A percentile compares a stretch with the other conserved stretches of the same genome.
phyloP scores from a whole-genome alignment of 2,113 vertebrate species.

The Hippocampus zosterae region DNA sequence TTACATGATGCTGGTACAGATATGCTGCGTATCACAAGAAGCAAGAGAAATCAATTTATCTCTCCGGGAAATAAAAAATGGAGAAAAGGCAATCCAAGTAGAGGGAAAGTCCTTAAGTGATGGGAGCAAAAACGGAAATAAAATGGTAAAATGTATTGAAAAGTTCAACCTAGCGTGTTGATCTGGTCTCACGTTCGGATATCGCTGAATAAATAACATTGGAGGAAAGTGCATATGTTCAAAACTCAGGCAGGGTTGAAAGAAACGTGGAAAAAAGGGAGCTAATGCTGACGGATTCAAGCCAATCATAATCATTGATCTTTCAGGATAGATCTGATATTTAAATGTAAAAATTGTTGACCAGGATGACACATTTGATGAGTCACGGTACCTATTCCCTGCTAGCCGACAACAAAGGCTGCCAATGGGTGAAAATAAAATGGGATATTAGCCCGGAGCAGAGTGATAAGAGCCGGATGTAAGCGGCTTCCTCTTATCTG shows the following conservation, averaged over 20 bases:
- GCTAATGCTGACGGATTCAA: neutral
- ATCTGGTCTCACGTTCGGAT: conserved; percentile 23
- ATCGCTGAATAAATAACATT: neutral
- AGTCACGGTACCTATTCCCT: conserved; percentile 38
- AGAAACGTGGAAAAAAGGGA: neutral
- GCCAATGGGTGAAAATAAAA: conserved; percentile 55
- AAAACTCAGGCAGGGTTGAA: neutral
- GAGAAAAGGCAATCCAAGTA: conserved; percentile 32
- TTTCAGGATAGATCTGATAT: neutral
- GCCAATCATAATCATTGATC: neutral
- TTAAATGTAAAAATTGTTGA: conserved; percentile 14
- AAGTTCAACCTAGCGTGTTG: conserved; percentile 47
- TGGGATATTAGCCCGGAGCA: conserved; percentile 66
- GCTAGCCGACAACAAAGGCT: conserved; percentile 49
- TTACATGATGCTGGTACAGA: conserved; percentile 12
- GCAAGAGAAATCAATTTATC: conserved; percentile 52
- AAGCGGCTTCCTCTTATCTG: conserved; percentile 72
- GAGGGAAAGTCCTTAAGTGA: conserved; percentile 32
- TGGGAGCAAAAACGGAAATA: conserved; percentile 27
- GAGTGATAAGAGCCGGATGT: conserved; percentile 62
- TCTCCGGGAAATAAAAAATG: conserved; percentile 35
- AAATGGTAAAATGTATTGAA: conserved; percentile 31
- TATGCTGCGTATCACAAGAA: conserved; percentile 13
- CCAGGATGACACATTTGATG: conserved; percentile 26
- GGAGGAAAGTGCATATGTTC: neutral